Evolutionary conservation across 2,888 invertebrate genomes (phyloP).

Genomic region (Macroteleia sp.): DNA sequence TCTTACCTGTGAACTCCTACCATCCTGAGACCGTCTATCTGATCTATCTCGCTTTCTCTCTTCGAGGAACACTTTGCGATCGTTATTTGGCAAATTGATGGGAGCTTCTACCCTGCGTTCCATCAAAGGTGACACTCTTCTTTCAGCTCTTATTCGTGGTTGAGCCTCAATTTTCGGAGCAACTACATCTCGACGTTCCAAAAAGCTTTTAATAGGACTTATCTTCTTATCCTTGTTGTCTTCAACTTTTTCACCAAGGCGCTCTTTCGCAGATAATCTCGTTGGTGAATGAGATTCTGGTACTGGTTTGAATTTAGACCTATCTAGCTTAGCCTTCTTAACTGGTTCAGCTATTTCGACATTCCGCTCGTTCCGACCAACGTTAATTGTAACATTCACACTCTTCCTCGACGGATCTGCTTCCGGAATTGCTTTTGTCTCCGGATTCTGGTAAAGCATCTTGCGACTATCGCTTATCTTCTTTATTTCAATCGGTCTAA

Average conservation of each 20-base stretch:
- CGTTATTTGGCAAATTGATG: constrained; percentile 69
- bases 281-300: constrained; percentile 85
- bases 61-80: constrained; percentile 80
- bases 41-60: constrained; percentile 78
- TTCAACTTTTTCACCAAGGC: constrained; percentile 91
- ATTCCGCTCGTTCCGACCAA: constrained; percentile 80
- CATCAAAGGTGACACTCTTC: constrained; percentile 73
- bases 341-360: constrained; percentile 79
- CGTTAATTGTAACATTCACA: constrained; percentile 81
- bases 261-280: constrained; percentile 90
- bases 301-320: constrained; percentile 78
- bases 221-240: constrained; percentile 83
- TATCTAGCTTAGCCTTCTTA: constrained; percentile 78
- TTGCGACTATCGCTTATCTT: constrained; percentile 89
- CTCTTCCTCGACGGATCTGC: constrained; percentile 74
- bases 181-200: constrained; percentile 85
- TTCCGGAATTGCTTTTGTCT: constrained; percentile 75
- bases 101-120: constrained; percentile 74
- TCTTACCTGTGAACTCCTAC: constrained; percentile 69
- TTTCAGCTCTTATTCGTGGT: constrained; percentile 84
- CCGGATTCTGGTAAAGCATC: constrained; percentile 86
- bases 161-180: constrained; percentile 81
- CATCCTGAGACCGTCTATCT: constrained; percentile 71
- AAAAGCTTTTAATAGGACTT: constrained; percentile 85
- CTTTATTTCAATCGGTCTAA: constrained; percentile 90